Conservation (phyloP, 2,797 vertebrate species). For the Ispidina picta region DNA sequence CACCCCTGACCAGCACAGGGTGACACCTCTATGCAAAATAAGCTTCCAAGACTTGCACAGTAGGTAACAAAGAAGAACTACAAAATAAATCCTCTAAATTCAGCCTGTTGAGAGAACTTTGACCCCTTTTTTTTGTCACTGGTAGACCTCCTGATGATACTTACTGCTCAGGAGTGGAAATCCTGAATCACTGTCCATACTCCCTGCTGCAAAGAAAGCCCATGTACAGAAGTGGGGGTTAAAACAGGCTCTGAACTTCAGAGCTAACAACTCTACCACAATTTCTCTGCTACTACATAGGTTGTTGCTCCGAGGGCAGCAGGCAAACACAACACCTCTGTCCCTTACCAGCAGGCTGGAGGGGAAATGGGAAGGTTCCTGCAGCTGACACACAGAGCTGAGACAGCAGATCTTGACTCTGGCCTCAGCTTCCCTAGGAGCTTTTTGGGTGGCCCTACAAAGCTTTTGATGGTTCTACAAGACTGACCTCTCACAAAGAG, state of each 20-base stretch:
- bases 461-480: neutral
- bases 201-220: neutral
- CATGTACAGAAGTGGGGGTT: neutral
- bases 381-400: neutral
- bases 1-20: neutral
- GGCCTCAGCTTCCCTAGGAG: neutral
- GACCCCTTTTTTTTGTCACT: neutral
- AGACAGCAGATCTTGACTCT: neutral
- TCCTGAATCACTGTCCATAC: neutral
- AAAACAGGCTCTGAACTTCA: neutral
- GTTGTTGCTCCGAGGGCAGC: neutral
- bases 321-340: neutral
- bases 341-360: neutral
- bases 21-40: neutral
- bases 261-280: neutral
- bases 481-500: conserved; percentile 7
- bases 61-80: neutral
- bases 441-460: conserved; percentile 24
- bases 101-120: neutral
- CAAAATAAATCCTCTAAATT: neutral
- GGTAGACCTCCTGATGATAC: neutral
- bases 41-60: neutral
- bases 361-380: neutral
- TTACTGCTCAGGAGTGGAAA: neutral
- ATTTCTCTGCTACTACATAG: neutral